Base-by-base conservation (phyloP, 1,140 invertebrate species). In the Caenorhabditis latens region DNA sequence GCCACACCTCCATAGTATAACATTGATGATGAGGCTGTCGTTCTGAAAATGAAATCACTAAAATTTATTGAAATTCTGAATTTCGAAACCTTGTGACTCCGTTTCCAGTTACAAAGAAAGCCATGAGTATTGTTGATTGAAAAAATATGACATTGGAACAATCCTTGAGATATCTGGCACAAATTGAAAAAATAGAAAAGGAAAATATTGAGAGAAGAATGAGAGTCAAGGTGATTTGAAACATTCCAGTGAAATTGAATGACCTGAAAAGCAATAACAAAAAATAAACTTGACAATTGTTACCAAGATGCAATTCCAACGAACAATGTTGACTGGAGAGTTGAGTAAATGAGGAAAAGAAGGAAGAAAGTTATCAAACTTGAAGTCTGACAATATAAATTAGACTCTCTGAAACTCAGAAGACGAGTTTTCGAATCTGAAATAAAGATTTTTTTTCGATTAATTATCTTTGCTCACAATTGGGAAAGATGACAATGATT, bases 111-210 rank as follows among this genome's bases (percentile, higher is more conserved):
- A 24, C 46, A 24, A 79, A 79, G 53, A 79, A 79, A 8, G 46
- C 46, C 19, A 79, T 8, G 13, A 79, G 43, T 53, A 79, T 79
- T 3, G 53, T 16, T 24, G 71, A 50, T 50, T 50, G 46, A 2
- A 32, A 24, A 11, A 79, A 19, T 24, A 79, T 53, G 16, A 79
- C 53, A 24, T 79, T 79, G 7, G 71, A 79, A 11, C 19, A 79
- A 50, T 79, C 21, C 14, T 79, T 79, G n/a, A 79, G 53, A 79
- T 79, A 79, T 50, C 71, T 48, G 32, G 46, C 71, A 50, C 46
- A 79, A 50, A 79, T 79, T 32, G 71, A 19, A n/a, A 79, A 79
- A 6, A 79, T 79, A 0, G 71, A 79, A 50, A 79, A 79, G 1
- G 71, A 79, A 50, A 79, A 79, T 5, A 79, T 32, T 19, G 71